These are phyloP conservation scores for Argyresthia goedartella DNA, from an alignment of 2,888 invertebrate genomes.

Conservation along the genomic window DNA sequence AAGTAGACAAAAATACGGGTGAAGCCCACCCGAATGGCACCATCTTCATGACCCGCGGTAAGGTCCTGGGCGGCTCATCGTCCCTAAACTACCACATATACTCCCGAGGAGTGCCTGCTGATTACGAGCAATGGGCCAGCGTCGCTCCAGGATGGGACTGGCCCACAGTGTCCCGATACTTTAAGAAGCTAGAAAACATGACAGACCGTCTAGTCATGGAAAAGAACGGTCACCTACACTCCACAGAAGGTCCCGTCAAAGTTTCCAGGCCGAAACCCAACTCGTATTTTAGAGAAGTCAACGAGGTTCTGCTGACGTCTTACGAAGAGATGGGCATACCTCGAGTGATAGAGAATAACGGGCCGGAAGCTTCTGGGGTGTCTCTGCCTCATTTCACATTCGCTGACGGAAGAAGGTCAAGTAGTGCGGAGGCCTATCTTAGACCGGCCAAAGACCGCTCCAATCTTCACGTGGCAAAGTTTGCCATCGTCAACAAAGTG, in stretches of 20 bases:
- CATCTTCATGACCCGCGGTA: slow-evolving; percentile 25
- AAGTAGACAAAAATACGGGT: slow-evolving; percentile 24
- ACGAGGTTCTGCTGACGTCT: slow-evolving; percentile 25
- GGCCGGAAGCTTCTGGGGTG: slow-evolving; percentile 24
- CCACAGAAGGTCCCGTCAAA: slow-evolving; percentile 30
- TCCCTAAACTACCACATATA: slow-evolving; percentile 34
- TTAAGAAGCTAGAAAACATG: slow-evolving; percentile 38
- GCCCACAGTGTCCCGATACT: slow-evolving; percentile 29
- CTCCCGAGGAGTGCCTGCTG: slow-evolving; percentile 30
- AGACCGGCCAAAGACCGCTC: slow-evolving; percentile 25
- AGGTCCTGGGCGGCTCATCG: slow-evolving; percentile 37
- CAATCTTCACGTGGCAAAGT: slow-evolving; percentile 41
- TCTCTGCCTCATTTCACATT: slow-evolving; percentile 32
- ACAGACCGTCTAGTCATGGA: slow-evolving; percentile 25
- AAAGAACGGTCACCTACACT: slow-evolving; percentile 27
- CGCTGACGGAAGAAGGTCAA: slow-evolving; percentile 39
- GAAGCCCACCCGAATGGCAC: slow-evolving; percentile 19
- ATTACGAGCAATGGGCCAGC: slow-evolving; percentile 31
- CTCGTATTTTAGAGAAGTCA: slow-evolving; percentile 19
- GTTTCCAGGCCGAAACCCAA: slow-evolving; percentile 26
- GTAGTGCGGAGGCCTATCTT: slow-evolving; percentile 48
- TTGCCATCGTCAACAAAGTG: slow-evolving; percentile 36
- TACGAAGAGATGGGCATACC: slow-evolving; percentile 33
- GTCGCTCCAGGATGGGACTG: slow-evolving; percentile 37
- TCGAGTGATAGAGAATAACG: slow-evolving; percentile 30